phyloP scores from a whole-genome alignment of 2,888 invertebrate species.

The Drosophila quinaria region DNA sequence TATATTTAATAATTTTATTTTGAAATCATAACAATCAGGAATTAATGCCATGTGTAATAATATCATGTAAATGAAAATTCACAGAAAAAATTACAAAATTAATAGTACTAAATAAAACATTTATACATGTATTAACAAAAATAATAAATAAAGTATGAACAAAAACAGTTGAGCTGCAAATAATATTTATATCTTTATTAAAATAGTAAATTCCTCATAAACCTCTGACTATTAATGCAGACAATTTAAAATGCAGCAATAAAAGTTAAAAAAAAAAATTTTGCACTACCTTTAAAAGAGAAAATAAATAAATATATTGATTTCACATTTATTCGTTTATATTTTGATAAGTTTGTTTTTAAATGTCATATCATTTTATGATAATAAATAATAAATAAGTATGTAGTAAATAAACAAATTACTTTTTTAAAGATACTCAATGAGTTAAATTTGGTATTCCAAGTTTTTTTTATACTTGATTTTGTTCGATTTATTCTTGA shows the following conservation, averaged over 20 bases:
- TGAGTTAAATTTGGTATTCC: too few species aligned
- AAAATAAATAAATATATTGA: conserved; percentile 1
- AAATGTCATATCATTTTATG: conserved; percentile 18
- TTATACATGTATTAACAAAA: conserved; percentile 14
- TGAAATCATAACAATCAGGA: conserved; percentile 59
- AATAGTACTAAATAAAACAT: conserved; percentile 11
- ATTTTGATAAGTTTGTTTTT: conserved; percentile 28
- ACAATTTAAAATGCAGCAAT: conserved; percentile 25
- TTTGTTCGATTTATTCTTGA: background rate
- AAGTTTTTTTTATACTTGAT: background rate
- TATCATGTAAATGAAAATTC: conserved; percentile 21
- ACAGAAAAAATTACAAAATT: conserved; percentile 14
- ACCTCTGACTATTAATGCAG: conserved; percentile 13
- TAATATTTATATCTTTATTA: conserved; percentile 48
- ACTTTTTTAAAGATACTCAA: too few species aligned
- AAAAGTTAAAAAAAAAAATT: conserved; percentile 26
- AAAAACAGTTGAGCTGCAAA: conserved; percentile 22
- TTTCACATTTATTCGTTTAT: conserved; percentile 13
- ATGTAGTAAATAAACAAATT: too few species aligned
- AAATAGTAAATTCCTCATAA: conserved; percentile 31
- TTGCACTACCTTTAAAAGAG: background rate
- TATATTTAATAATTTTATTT: conserved; percentile 61
- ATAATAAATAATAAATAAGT: too few species aligned
- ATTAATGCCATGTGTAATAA: conserved; percentile 67
- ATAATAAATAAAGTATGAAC: conserved; percentile 21